Conservation (phyloP, 2,113 vertebrate genomes). For the Thunnus thynnus region DNA sequence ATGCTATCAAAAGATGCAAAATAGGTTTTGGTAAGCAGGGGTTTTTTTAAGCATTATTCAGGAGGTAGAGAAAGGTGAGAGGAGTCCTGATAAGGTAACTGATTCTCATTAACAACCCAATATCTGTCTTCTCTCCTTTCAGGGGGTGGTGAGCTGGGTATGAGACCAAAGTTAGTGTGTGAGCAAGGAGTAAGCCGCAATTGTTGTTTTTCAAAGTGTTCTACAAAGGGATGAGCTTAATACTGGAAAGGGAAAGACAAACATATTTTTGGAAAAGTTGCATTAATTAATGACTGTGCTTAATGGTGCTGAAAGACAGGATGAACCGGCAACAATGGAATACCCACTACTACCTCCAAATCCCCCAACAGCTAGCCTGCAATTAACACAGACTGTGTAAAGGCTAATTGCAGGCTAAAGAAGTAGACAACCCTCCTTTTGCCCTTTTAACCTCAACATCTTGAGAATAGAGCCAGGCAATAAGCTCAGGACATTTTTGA, state of each 20-base stretch:
- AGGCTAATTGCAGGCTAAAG: conserved; percentile 42
- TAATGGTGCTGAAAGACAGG: conserved; percentile 14
- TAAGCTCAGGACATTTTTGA: not conserved
- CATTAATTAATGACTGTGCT: conserved; percentile 4
- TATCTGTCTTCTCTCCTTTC: conserved; percentile 25
- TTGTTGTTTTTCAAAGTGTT: not conserved
- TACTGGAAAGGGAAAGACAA: not conserved
- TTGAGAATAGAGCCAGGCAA: not conserved
- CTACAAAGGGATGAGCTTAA: conserved; percentile 8
- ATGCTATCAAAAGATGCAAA: conserved; percentile 8
- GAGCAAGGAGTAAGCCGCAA: not conserved
- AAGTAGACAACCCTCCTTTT: not conserved
- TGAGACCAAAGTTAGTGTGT: conserved; percentile 22
- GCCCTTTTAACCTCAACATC: conserved; percentile 18
- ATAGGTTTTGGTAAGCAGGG: conserved; percentile 11
- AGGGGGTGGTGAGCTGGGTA: conserved; percentile 1
- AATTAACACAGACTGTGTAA: conserved; percentile 30
- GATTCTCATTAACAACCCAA: conserved; percentile 39
- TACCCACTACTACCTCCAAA: conserved; percentile 12
- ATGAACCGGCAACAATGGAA: conserved; percentile 12
- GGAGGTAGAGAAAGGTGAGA: not conserved
- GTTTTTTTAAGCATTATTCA: conserved; percentile 21
- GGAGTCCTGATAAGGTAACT: conserved; percentile 44
- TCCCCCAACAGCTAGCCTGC: conserved; percentile 26
- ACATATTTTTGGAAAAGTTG: conserved; percentile 16